Conservation (phyloP, 2,113 vertebrate species). For the Amblyornis subalaris region DNA sequence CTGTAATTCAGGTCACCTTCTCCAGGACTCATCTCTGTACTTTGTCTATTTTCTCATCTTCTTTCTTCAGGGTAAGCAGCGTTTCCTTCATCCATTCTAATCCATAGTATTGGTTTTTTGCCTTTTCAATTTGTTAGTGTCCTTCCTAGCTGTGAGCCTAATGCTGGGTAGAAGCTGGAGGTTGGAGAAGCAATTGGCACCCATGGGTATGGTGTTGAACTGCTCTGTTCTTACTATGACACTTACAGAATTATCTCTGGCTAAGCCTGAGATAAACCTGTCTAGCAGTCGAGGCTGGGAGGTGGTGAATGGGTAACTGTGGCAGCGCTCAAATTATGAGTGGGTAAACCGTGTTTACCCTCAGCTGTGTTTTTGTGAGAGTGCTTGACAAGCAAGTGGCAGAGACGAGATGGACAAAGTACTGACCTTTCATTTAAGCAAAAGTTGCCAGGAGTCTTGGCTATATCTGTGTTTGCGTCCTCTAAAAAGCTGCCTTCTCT, state of each 20-base stretch:
- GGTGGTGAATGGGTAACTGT: neutral
- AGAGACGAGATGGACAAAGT: neutral
- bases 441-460: neutral
- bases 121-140: slow-evolving; percentile 27
- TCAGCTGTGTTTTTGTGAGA: neutral
- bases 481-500: neutral
- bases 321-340: neutral
- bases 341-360: neutral
- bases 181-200: neutral
- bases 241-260: neutral
- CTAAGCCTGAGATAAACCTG: neutral
- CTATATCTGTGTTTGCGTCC: neutral
- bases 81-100: slow-evolving; percentile 62
- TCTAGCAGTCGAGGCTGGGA: neutral
- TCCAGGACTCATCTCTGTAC: slow-evolving; percentile 69
- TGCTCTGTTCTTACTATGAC: neutral
- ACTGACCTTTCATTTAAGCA: neutral
- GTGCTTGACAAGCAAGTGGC: neutral
- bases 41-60: slow-evolving; percentile 71
- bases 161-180: neutral
- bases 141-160: slow-evolving; percentile 2
- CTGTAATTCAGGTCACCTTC: slow-evolving; percentile 70
- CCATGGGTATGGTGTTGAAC: neutral
- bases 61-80: slow-evolving; percentile 71
- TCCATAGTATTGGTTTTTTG: slow-evolving; percentile 21